phyloP scores from a whole-genome alignment of 92 coral and sea anemone species.

The Scolanthus callimorphus region DNA sequence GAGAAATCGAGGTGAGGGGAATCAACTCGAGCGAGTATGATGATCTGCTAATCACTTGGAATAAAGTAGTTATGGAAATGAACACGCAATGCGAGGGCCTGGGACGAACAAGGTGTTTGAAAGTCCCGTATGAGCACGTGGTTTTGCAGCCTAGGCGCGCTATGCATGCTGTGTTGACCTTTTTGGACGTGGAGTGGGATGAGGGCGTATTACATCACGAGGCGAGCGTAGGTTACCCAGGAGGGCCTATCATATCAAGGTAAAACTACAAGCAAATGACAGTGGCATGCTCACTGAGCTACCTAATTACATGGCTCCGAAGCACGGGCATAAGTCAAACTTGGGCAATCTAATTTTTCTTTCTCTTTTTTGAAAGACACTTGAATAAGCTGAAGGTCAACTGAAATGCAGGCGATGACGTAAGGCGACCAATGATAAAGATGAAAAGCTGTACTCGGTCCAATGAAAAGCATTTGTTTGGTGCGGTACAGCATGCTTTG shows the following conservation, averaged over 20 bases:
- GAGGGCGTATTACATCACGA: slow-evolving; percentile 88
- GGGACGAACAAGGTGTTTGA: slow-evolving; percentile 55
- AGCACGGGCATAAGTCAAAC: no score
- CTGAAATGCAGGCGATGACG: no score
- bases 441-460: no score
- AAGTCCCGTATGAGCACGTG: slow-evolving; percentile 81
- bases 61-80: slow-evolving; percentile 54
- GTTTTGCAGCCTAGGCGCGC: slow-evolving; percentile 60
- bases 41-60: slow-evolving; percentile 66
- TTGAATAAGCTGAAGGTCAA: no score
- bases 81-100: slow-evolving; percentile 51
- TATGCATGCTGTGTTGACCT: slow-evolving; percentile 60
- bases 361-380: no score
- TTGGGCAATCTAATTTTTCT: no score
- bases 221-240: slow-evolving; percentile 46
- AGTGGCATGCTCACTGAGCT: no score
- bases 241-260: slow-evolving; percentile 84
- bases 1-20: slow-evolving; percentile 59
- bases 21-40: slow-evolving; percentile 54
- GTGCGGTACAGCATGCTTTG: no score
- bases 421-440: no score
- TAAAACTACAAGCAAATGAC: slow-evolving; percentile 4
- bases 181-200: slow-evolving; percentile 70
- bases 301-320: no score
- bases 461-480: no score